These are phyloP conservation scores for Microcebus ravelobensis DNA, from an alignment of 2,113 vertebrate genomes.

Conservation along the genomic window DNA sequence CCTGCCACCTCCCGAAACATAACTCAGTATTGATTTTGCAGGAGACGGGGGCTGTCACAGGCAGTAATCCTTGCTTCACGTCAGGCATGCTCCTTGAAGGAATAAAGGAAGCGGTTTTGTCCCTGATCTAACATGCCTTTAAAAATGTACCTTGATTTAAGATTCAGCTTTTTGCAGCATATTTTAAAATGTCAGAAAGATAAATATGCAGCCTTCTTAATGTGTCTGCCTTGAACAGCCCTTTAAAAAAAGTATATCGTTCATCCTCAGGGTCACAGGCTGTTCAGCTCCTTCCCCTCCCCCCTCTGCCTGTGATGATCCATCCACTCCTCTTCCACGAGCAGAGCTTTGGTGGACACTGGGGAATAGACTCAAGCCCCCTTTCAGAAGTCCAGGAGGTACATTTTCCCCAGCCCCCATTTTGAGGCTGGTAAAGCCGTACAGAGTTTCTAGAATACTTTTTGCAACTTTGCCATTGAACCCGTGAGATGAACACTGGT, in stretches of 20 bases:
- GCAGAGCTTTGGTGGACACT: neutral
- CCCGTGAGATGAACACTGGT: neutral
- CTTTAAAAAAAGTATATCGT: slow-evolving; percentile 33
- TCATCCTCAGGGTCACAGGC: neutral
- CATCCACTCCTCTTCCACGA: neutral
- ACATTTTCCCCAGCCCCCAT: neutral
- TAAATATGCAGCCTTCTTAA: slow-evolving; percentile 72
- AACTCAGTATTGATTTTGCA: neutral
- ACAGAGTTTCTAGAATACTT: neutral
- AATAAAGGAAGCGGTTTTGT: slow-evolving; percentile 76
- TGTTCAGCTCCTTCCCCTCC: neutral
- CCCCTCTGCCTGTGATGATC: neutral
- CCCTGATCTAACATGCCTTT: slow-evolving; percentile 66
- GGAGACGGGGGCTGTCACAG: neutral
- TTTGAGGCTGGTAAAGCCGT: neutral
- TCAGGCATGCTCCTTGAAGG: slow-evolving; percentile 75
- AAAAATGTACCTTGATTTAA: slow-evolving; percentile 75
- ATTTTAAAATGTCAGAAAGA: slow-evolving; percentile 68
- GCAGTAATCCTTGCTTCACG: neutral
- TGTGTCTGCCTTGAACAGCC: slow-evolving; percentile 51
- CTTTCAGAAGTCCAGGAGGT: neutral
- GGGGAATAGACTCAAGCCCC: neutral
- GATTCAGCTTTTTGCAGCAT: slow-evolving; percentile 51
- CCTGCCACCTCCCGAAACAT: neutral
- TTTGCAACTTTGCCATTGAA: neutral